Evolutionary conservation across 1,140 invertebrate species (phyloP).

Genomic region (Venturia canescens): DNA sequence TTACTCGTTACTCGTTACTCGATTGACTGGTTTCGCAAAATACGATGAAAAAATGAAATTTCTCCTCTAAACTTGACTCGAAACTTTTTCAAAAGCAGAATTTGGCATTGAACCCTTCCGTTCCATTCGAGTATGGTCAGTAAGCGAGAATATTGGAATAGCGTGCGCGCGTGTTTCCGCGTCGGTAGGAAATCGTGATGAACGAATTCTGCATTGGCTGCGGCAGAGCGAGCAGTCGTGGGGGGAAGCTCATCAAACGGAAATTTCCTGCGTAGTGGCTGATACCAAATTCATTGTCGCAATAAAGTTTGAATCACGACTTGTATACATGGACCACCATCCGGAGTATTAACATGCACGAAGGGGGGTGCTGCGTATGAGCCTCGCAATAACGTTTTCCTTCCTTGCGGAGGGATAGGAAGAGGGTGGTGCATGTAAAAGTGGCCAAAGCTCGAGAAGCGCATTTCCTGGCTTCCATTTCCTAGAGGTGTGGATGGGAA

Average conservation of each 20-base stretch:
- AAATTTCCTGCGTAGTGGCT: constrained; percentile 60
- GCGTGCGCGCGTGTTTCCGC: not conserved
- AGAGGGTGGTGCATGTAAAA: not conserved
- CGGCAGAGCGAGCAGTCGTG: constrained; percentile 37
- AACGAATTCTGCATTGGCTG: constrained; percentile 18
- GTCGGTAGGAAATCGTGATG: not conserved
- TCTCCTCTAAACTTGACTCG: no score
- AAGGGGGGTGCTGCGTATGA: not conserved
- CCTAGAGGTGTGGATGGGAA: not conserved
- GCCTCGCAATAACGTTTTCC: not conserved
- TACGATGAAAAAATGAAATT: no score
- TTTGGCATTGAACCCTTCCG: no score
- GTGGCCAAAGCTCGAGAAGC: constrained; percentile 15
- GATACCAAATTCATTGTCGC: constrained; percentile 67
- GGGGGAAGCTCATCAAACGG: constrained; percentile 61
- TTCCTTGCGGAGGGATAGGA: not conserved
- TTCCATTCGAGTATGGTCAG: no score
- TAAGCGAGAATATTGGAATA: not conserved
- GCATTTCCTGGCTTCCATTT: constrained; percentile 15
- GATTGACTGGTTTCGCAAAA: no score
- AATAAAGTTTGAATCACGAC: constrained; percentile 65
- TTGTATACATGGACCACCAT: constrained; percentile 50
- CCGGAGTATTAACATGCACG: not conserved
- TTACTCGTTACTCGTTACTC: no score
- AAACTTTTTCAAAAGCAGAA: no score